These are phyloP conservation scores for Ips nitidus DNA, from an alignment of 1,140 invertebrate genomes.

Conservation along the genomic window DNA sequence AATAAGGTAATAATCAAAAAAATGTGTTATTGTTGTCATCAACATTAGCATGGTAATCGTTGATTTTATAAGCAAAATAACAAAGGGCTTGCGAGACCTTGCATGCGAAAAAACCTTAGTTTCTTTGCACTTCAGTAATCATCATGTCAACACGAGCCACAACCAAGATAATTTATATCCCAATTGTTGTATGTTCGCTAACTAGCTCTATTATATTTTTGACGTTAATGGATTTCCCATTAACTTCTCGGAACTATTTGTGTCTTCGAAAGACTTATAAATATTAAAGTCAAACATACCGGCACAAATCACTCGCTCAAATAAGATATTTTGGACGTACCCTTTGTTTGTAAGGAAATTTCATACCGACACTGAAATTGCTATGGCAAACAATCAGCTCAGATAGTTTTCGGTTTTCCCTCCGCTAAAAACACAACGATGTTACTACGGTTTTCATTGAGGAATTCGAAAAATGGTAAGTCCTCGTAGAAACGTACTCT, in stretches of 20 bases:
- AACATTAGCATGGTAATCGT: too few relatives aligned
- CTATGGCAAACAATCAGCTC: background rate
- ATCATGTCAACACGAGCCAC: too few relatives aligned
- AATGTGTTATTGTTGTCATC: too few relatives aligned
- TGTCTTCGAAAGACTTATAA: background rate
- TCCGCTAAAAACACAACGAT: too few relatives aligned
- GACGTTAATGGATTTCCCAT: conserved; percentile 21
- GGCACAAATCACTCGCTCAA: conserved; percentile 9
- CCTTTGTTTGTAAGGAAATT: conserved; percentile 12
- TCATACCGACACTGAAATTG: conserved; percentile 8
- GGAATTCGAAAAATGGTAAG: too few relatives aligned
- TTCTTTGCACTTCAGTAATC: too few relatives aligned
- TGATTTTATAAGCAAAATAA: too few relatives aligned
- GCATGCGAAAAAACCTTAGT: too few relatives aligned
- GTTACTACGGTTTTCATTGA: too few relatives aligned
- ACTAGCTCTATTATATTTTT: conserved; percentile 10
- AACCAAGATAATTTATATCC: conserved; percentile 3
- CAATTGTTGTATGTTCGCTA: background rate
- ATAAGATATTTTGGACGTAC: conserved; percentile 2
- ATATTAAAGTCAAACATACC: conserved; percentile 4
- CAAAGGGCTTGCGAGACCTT: too few relatives aligned
- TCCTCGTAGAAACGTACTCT: too few relatives aligned
- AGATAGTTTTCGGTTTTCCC: background rate
- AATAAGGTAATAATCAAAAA: too few relatives aligned
- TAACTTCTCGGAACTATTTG: conserved; percentile 12